Conservation (phyloP, 2,888 invertebrate genomes). For the Caenorhabditis panamensis region DNA sequence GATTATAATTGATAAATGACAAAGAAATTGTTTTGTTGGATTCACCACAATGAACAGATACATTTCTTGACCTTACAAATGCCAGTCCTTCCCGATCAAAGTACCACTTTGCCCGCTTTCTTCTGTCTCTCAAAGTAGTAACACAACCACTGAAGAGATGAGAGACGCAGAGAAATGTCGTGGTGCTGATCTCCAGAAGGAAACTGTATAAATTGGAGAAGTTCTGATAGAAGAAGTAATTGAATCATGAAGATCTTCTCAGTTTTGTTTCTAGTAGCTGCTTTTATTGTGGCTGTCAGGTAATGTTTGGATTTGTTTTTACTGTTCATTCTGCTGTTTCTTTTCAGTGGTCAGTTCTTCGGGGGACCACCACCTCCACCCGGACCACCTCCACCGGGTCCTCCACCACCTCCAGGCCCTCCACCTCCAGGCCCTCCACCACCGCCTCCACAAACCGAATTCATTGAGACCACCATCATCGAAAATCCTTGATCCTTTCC, state of each 20-base stretch:
- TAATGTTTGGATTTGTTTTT: neutral
- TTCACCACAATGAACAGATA: no score
- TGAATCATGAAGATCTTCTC: slow-evolving; percentile 5
- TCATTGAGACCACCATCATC: slow-evolving; percentile 27
- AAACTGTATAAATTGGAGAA: slow-evolving; percentile 8
- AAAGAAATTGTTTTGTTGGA: no score
- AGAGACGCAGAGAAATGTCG: neutral
- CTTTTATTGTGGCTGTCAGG: neutral
- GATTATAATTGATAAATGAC: no score
- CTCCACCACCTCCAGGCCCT: slow-evolving; percentile 26
- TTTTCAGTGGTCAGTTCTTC: slow-evolving; percentile 10
- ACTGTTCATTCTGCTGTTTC: neutral
- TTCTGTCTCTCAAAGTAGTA: no score
- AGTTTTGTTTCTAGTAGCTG: neutral
- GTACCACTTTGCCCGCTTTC: neutral
- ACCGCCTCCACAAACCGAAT: slow-evolving; percentile 8
- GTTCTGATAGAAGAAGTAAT: neutral
- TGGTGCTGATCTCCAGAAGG: slow-evolving; percentile 11
- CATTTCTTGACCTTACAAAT: no score
- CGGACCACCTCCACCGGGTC: slow-evolving; percentile 2
- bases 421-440: slow-evolving; percentile 37
- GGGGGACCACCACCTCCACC: slow-evolving; percentile 13
- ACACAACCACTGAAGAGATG: no score
- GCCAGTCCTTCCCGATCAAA: slow-evolving; percentile 1
- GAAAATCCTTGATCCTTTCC: neutral